Conservation (phyloP, 1,140 invertebrate species). For the Mylabris phalerata region DNA sequence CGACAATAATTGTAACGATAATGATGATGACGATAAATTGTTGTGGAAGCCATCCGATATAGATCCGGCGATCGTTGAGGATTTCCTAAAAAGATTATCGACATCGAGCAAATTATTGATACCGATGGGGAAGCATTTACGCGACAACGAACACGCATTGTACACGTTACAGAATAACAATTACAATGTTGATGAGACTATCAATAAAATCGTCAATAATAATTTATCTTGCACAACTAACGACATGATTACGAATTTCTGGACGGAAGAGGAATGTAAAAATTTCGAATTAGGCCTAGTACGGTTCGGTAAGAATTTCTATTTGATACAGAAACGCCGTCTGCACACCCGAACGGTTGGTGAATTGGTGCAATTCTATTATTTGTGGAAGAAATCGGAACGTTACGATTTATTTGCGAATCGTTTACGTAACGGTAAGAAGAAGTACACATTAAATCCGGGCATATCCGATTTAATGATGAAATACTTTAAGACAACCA, state of each 20-base stretch:
- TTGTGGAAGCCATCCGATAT: slow-evolving; percentile 82
- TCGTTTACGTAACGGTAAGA: slow-evolving; percentile 73
- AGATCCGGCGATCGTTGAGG: slow-evolving; percentile 65
- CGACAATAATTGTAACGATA: slow-evolving; percentile 83
- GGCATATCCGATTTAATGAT: slow-evolving; percentile 75
- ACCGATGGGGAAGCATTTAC: slow-evolving; percentile 68
- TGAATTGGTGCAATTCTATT: slow-evolving; percentile 95
- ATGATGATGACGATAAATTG: slow-evolving; percentile 92
- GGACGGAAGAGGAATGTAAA: slow-evolving; percentile 94
- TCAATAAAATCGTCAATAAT: slow-evolving; percentile 76
- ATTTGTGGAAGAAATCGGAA: slow-evolving; percentile 97
- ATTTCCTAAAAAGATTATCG: slow-evolving; percentile 68
- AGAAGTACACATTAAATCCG: slow-evolving; percentile 77
- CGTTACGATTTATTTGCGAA: slow-evolving; percentile 86
- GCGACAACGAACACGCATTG: slow-evolving; percentile 89
- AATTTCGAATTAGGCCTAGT: slow-evolving; percentile 92
- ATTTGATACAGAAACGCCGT: slow-evolving; percentile 86
- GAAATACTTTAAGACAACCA: too few species aligned
- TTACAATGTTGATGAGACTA: slow-evolving; percentile 67
- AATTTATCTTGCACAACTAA: slow-evolving; percentile 57
- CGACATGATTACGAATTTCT: slow-evolving; percentile 70
- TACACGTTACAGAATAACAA: slow-evolving; percentile 87
- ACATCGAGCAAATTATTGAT: slow-evolving; percentile 45
- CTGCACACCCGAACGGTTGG: slow-evolving; percentile 87
- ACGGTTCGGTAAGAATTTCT: slow-evolving; percentile 91